These are phyloP conservation scores for Bombus vancouverensis DNA, from an alignment of 1,140 invertebrate species.

Conservation along the genomic window DNA sequence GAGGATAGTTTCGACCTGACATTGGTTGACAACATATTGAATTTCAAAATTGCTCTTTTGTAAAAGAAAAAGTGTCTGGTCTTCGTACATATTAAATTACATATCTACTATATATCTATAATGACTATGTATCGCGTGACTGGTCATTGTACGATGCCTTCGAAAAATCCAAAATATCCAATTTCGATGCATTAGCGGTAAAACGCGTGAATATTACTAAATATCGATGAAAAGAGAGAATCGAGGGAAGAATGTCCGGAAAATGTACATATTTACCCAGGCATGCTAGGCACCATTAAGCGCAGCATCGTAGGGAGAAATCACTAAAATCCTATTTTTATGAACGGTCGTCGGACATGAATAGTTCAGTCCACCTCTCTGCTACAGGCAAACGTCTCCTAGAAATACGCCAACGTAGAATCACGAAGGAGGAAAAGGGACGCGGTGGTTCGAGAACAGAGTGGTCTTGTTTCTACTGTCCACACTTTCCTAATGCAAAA, in stretches of 20 bases:
- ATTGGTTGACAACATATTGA: too few relatives aligned
- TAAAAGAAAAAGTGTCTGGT: too few relatives aligned
- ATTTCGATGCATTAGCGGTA: background rate
- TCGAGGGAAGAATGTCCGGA: constrained; percentile 32
- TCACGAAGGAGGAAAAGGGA: constrained; percentile 20
- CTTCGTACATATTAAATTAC: background rate
- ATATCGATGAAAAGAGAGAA: constrained; percentile 24
- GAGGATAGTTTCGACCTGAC: too few relatives aligned
- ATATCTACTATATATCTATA: background rate
- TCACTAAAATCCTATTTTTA: constrained; percentile 74
- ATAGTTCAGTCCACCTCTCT: constrained; percentile 52
- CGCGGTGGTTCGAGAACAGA: constrained; percentile 10
- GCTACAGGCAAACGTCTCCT: constrained; percentile 35
- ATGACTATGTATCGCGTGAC: background rate
- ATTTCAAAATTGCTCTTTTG: too few relatives aligned
- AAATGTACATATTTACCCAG: constrained; percentile 68
- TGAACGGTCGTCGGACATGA: constrained; percentile 62
- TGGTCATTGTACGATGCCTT: background rate
- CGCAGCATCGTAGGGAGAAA: constrained; percentile 62
- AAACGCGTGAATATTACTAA: too few relatives aligned
- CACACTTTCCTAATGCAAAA: constrained; percentile 66
- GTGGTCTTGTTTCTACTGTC: constrained; percentile 47
- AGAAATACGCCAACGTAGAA: constrained; percentile 18
- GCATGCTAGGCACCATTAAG: constrained; percentile 62
- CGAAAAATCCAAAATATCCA: too few relatives aligned